phyloP scores from a whole-genome alignment of 2,113 vertebrate species.

The Takifugu bimaculatus region DNA sequence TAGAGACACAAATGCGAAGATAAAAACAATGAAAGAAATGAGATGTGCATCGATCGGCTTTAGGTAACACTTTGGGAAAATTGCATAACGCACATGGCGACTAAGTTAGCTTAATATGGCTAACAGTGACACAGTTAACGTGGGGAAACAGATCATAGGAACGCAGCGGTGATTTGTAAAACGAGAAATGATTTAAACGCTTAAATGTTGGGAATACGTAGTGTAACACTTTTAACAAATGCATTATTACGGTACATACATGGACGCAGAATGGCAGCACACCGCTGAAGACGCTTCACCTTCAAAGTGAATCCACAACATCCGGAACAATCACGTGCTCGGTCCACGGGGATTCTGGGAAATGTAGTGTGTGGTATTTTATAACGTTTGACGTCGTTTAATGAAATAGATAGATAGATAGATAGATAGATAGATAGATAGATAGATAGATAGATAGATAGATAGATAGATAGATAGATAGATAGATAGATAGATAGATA shows the following conservation, averaged over 20 bases:
- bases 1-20: background rate
- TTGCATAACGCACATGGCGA: constrained; percentile 11
- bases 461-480: too few relatives aligned
- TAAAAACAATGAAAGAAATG: background rate
- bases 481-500: background rate
- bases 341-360: constrained; percentile 36
- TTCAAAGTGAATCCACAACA: constrained; percentile 37
- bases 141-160: background rate
- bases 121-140: background rate
- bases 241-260: constrained; percentile 18
- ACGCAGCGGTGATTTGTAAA: too few relatives aligned
- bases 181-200: background rate
- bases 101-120: constrained; percentile 31
- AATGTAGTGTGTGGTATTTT: constrained; percentile 50
- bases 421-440: background rate
- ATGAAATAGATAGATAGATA: background rate
- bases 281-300: constrained; percentile 29
- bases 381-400: background rate
- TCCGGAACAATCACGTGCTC: background rate
- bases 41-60: background rate
- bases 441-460: too few relatives aligned
- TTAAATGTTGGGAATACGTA: background rate
- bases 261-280: background rate
- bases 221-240: fast-evolving
- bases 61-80: background rate